These are phyloP conservation scores for Ornithoptera priamus DNA, from an alignment of 2,888 invertebrate genomes.

Conservation along the genomic window DNA sequence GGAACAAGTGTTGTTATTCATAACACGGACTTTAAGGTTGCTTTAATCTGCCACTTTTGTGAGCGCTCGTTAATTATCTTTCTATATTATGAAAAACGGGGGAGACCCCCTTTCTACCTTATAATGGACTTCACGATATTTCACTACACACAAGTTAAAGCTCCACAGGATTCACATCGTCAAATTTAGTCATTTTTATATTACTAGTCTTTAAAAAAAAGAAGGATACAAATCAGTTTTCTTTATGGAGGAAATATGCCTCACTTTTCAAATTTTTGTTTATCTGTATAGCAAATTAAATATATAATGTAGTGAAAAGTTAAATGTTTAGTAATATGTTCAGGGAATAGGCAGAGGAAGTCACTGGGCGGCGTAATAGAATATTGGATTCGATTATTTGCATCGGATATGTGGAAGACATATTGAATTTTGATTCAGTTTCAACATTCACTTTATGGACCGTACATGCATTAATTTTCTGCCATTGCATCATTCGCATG, in stretches of 20 bases:
- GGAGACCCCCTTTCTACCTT: no score
- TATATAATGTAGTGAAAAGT: background rate
- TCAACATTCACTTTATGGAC: background rate
- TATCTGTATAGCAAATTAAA: background rate
- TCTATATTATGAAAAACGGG: background rate
- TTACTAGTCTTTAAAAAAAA: no score
- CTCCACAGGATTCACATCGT: no score
- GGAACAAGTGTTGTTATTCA: background rate
- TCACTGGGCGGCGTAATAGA: background rate
- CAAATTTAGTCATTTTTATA: no score
- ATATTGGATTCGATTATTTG: conserved; percentile 18
- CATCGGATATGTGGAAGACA: conserved; percentile 6
- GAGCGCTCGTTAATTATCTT: background rate
- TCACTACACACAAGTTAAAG: no score
- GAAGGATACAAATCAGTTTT: no score
- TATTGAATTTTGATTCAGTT: conserved; percentile 11
- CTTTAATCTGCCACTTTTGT: background rate
- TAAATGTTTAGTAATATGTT: background rate
- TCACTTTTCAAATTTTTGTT: background rate
- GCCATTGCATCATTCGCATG: background rate
- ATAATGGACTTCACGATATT: no score
- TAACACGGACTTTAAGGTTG: background rate
- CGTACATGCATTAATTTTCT: background rate
- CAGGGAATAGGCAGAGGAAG: background rate
- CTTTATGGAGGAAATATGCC: no score